These are phyloP conservation scores for Acrossocheilus fasciatus DNA, from an alignment of 2,797 vertebrate genomes.

Conservation along the genomic window DNA sequence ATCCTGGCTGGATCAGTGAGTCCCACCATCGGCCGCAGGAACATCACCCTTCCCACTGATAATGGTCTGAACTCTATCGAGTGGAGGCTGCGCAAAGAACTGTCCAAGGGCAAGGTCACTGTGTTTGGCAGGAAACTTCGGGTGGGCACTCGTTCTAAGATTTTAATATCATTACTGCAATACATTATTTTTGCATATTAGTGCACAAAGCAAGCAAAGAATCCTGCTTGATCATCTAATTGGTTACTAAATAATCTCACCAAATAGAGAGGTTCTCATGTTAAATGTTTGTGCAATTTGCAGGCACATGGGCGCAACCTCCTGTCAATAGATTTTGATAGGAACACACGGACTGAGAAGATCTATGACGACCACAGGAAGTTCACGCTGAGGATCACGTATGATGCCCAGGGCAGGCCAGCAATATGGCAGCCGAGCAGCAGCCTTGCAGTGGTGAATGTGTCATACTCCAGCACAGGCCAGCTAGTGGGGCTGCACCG, in stretches of 20 bases:
- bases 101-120: conserved; percentile 97
- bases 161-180: conserved; percentile 2
- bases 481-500: conserved; percentile 93
- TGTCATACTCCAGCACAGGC: conserved; percentile 93
- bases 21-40: conserved; percentile 97
- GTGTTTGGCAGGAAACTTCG: conserved; percentile 98
- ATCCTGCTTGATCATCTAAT: not conserved
- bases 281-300: not conserved
- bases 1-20: conserved; percentile 96
- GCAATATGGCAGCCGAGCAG: conserved; percentile 99
- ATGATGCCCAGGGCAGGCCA: conserved; percentile 94
- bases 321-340: conserved; percentile 96
- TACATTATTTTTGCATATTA: not conserved
- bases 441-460: conserved; percentile 95
- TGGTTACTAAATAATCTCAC: not conserved
- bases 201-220: not conserved
- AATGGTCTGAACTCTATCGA: conserved; percentile 98
- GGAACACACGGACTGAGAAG: conserved; percentile 98
- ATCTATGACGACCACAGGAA: conserved; percentile 99
- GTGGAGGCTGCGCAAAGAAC: conserved; percentile 97
- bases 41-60: conserved; percentile 97
- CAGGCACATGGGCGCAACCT: conserved; percentile 97
- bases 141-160: conserved; percentile 77
- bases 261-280: not conserved
- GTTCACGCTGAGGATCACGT: conserved; percentile 96